Percentiles rank a stretch among this genome's conserved stretches.
phyloP scores from a whole-genome alignment of 2,113 vertebrate species.

The Promerops cafer region DNA sequence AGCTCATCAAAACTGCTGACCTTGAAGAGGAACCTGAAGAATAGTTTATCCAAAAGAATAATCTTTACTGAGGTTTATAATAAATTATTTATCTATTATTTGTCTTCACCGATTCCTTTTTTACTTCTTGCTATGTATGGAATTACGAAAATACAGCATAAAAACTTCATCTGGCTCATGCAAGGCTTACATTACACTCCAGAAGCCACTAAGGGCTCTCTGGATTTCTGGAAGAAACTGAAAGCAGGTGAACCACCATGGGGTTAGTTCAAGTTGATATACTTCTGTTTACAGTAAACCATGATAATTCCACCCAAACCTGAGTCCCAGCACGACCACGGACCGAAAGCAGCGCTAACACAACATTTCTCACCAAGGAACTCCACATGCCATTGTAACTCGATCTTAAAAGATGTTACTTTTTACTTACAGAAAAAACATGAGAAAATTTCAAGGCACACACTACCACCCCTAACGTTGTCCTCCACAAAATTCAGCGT shows the following conservation, averaged over 20 bases:
- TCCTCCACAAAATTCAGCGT: neutral
- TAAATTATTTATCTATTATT: neutral
- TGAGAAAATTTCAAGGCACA: neutral
- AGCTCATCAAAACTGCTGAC: neutral
- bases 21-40: neutral
- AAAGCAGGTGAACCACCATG: neutral
- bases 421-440: neutral
- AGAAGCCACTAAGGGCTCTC: neutral
- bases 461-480: too few relatives aligned
- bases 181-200: rapidly evolving
- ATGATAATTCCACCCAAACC: neutral
- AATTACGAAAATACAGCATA: neutral
- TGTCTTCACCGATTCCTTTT: neutral
- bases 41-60: neutral
- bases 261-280: neutral
- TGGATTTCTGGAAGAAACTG: neutral
- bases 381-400: neutral
- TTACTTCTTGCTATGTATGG: neutral
- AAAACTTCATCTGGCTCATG: neutral
- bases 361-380: neutral
- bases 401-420: neutral
- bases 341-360: neutral
- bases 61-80: neutral
- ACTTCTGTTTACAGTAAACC: neutral
- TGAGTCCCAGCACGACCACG: neutral